Base-by-base conservation (phyloP, 2,888 invertebrate genomes). In the Abrostola tripartita region DNA sequence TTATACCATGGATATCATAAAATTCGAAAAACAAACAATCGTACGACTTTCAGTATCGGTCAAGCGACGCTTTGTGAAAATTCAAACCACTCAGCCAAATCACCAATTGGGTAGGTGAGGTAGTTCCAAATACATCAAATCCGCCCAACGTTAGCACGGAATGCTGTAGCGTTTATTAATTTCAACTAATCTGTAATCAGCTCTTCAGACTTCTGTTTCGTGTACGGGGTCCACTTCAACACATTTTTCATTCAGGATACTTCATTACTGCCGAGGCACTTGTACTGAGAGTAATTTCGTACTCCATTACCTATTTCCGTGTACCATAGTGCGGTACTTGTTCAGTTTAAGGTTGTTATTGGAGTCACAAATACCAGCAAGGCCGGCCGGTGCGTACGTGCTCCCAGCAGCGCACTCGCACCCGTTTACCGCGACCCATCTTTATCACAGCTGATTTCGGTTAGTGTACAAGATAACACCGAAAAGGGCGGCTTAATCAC, bases 361-460 rank as follows among this genome's bases (percentile, higher is more conserved):
- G 59, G 53, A 73, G 65, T 65, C 61, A 77, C 76, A 78, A 82
- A 82, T 74, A 81, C 65, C 59, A 57, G 55, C 79, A 81, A 84
- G 85, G 85, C 69, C 83, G 71, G 59, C 41, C 65, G 52, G 79
- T 84, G 89, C 85, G 82, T 90, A 91, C 91, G 90, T 91, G 91
- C 77, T 78, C 62, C 52, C 63, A 14, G 55, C 50, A 83, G 79
- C 86, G 86, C 85, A 82, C 71, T 78, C 81, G 74, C 82, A 71
- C 56, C 61, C 58, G 66, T 52, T 70, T 47, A 63, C 51, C 61
- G 52, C 68, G 81, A 78, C 79, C 81, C 60, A 65, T 53, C 37
- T 65, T 55, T 49, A 58, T 52, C 53, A 60, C 71, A 65, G 55
- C 66, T 65, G 56, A 69, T 66, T 73, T 73, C 59, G 52, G 61